Conservation (phyloP, 2,113 vertebrate genomes). For the Oryzias woworae region DNA sequence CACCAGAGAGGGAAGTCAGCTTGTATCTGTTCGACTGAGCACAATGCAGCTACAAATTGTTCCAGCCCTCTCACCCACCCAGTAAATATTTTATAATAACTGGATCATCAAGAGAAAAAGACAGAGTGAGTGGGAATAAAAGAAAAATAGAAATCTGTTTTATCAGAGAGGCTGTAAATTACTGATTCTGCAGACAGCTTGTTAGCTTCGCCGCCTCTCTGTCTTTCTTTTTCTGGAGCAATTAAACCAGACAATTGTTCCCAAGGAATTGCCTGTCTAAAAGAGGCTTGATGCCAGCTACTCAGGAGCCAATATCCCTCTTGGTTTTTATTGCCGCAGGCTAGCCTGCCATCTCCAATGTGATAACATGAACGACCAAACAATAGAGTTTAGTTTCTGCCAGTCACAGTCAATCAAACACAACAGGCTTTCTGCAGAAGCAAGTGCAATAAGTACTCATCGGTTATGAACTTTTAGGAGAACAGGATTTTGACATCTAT, state of each 20-base stretch:
- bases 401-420: slow-evolving; percentile 70
- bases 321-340: slow-evolving; percentile 59
- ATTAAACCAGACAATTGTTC: slow-evolving; percentile 74
- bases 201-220: slow-evolving; percentile 70
- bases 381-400: slow-evolving; percentile 65
- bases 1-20: slow-evolving; percentile 45
- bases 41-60: slow-evolving; percentile 54
- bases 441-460: slow-evolving; percentile 50
- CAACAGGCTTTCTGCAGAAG: slow-evolving; percentile 44
- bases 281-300: slow-evolving; percentile 59
- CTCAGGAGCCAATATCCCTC: slow-evolving; percentile 64
- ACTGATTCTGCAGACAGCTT: slow-evolving; percentile 74
- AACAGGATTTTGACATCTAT: slow-evolving; percentile 62
- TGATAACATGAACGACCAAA: slow-evolving; percentile 67
- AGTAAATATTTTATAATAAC: slow-evolving; percentile 59
- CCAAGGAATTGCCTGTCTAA: slow-evolving; percentile 63
- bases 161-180: slow-evolving; percentile 61
- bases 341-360: slow-evolving; percentile 51
- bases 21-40: slow-evolving; percentile 29
- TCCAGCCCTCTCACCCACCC: slow-evolving; percentile 45
- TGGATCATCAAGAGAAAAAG: slow-evolving; percentile 25
- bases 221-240: slow-evolving; percentile 71
- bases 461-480: slow-evolving; percentile 59
- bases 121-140: background rate
- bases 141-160: slow-evolving; percentile 49